Evolutionary conservation across 1,140 invertebrate species (phyloP), one percentile per base, ranked within the genome.

Genomic region (Cepaea nemoralis): DNA sequence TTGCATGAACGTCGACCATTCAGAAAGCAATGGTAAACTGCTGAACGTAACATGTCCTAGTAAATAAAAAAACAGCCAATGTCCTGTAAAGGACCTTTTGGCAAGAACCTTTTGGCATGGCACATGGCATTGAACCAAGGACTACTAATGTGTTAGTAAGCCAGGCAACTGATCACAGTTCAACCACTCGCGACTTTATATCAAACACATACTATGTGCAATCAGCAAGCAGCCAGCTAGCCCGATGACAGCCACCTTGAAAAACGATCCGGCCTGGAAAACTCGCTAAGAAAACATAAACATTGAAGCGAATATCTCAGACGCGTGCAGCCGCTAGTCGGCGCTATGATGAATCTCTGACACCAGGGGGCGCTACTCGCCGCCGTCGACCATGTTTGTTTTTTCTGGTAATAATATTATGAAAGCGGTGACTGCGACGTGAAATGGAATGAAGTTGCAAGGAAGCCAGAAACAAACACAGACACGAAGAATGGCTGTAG

Each of bases 331-430:
- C 59, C n/a, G 59, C 27, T 63, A 31, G 59, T 14, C 59, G 59
- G 59, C 69, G 8, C 69, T 40, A 37, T 39, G 69, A 6, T 45
- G 35, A 8, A 22, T n/a, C 37, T 39, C 24, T 40, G 37, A 39
- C 69, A 71, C 69, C 69, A 40, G 37, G 69, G 37, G 40, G 69
- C 69, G 69, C 37, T 71, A 22, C 35, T 71, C 69, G 8, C 24
- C 33, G 40, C 22, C 69, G 24, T 2, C 69, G n/a, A 27, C n/a
- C 59, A 63, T 63, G 27, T 63, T 71, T 45, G 69, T 71, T 71
- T 45, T 71, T 45, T 71, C 69, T 71, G 37, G 39, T 71, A 71
- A 71, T 71, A 40, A 71, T 40, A 71, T 71, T 71, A 22, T 48
- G 24, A 50, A 75, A 75, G 42, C n/a, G 33, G 50, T 42, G 42